A percentile compares a stretch with the other conserved stretches of the same genome.
These are phyloP conservation scores for Ostrea denselamellosa DNA, from an alignment of 1,140 invertebrate species.

Conservation along the genomic window DNA sequence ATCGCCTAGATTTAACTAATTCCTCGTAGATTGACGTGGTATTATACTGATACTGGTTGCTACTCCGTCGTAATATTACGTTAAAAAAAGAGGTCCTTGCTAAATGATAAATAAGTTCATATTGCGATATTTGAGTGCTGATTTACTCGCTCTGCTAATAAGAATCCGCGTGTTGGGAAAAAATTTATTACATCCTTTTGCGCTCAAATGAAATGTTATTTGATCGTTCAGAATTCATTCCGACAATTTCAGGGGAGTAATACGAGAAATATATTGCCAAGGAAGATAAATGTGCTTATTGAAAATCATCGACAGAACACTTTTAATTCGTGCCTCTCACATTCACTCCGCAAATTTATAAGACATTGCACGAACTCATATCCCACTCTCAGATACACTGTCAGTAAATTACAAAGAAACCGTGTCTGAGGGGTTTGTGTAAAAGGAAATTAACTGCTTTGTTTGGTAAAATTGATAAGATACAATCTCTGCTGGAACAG, in stretches of 20 bases:
- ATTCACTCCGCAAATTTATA: constrained; percentile 23
- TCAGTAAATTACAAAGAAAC: not conserved
- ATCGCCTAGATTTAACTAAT: too few species aligned
- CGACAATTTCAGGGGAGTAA: not conserved
- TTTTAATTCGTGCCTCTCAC: constrained; percentile 13
- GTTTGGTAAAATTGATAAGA: constrained; percentile 31
- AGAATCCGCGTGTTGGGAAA: not conserved
- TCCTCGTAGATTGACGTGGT: too few species aligned
- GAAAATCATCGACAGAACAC: constrained; percentile 24
- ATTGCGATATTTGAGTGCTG: not conserved
- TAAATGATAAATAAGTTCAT: not conserved
- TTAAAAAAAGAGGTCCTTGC: not conserved
- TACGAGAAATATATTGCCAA: constrained; percentile 36
- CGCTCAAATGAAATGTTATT: constrained; percentile 26
- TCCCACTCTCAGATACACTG: not conserved
- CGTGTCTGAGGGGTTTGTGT: not conserved
- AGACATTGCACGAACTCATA: constrained; percentile 31
- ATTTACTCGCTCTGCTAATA: not conserved
- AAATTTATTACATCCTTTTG: constrained; percentile 34
- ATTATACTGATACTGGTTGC: too few species aligned
- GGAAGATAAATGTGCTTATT: constrained; percentile 32
- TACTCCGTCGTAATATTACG: too few species aligned
- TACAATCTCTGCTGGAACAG: constrained; percentile 1
- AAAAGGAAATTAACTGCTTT: constrained; percentile 33
- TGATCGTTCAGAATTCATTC: constrained; percentile 6